phyloP scores from a whole-genome alignment of 1,140 invertebrate genomes.

The Aricia agestis region DNA sequence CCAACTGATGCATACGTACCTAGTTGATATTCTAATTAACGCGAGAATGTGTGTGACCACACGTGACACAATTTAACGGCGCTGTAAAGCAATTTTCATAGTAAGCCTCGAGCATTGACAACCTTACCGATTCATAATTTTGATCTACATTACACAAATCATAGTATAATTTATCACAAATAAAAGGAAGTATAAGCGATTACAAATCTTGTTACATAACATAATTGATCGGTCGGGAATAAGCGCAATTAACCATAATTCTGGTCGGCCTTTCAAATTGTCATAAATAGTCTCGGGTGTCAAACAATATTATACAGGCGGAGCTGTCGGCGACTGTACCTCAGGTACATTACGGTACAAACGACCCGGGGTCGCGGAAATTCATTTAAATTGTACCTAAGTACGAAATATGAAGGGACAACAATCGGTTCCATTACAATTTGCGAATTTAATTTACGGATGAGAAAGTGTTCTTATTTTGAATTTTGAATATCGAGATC shows the following conservation, averaged over 20 bases:
- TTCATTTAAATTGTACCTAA: constrained; percentile 34
- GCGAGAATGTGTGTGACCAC: no score
- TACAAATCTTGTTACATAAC: constrained; percentile 43
- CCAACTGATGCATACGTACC: no score
- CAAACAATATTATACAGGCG: constrained; percentile 47
- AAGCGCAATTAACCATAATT: constrained; percentile 46
- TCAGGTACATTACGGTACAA: constrained; percentile 37
- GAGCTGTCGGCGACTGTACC: constrained; percentile 28
- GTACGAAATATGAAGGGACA: constrained; percentile 21
- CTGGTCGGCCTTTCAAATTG: constrained; percentile 50
- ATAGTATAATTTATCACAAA: constrained; percentile 4
- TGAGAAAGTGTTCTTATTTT: not conserved
- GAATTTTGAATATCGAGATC: not conserved
- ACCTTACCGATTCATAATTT: no score
- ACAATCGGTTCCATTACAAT: not conserved
- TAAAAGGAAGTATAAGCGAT: constrained; percentile 14
- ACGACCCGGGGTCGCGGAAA: constrained; percentile 43
- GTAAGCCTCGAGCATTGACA: no score
- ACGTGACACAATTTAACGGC: no score
- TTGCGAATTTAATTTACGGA: not conserved
- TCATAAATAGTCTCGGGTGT: constrained; percentile 47
- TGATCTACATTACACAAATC: no score
- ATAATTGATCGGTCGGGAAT: constrained; percentile 44
- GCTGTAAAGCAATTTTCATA: no score
- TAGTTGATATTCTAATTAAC: no score